phyloP scores from a whole-genome alignment of 2,888 invertebrate genomes.

The Amblyteles armatorius region DNA sequence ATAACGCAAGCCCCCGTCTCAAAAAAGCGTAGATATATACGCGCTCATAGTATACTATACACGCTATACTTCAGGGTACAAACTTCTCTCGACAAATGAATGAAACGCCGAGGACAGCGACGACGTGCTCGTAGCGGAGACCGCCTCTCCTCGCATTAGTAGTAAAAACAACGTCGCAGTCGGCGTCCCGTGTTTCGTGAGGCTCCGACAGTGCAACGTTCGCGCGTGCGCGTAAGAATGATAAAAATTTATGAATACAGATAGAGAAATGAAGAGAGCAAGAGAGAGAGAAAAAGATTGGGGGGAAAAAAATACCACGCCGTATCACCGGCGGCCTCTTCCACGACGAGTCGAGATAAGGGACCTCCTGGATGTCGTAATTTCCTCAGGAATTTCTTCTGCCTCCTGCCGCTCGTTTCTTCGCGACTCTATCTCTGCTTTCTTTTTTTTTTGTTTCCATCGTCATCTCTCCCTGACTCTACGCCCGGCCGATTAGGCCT shows the following conservation, averaged over 20 bases:
- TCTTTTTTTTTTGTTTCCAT: conserved; percentile 37
- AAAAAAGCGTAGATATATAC: conserved; percentile 16
- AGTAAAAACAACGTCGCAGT: conserved; percentile 59
- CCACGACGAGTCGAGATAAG: conserved; percentile 67
- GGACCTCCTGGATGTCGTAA: conserved; percentile 69
- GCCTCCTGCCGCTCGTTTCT: conserved; percentile 37
- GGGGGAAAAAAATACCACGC: conserved; percentile 37
- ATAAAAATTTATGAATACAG: conserved; percentile 35
- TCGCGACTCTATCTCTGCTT: conserved; percentile 40
- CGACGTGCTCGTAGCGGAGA: conserved; percentile 42
- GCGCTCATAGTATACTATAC: conserved; percentile 39
- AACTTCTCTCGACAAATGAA: conserved; percentile 63
- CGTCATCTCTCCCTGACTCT: conserved; percentile 39
- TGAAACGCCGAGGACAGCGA: conserved; percentile 49
- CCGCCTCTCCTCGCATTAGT: conserved; percentile 26
- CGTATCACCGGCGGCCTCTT: conserved; percentile 62
- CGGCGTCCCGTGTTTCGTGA: conserved; percentile 42
- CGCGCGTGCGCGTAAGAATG: conserved; percentile 22
- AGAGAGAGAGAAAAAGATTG: conserved; percentile 36
- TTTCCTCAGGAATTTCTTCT: conserved; percentile 68
- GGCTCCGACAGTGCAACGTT: not conserved
- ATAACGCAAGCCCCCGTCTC: not conserved
- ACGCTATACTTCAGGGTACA: conserved; percentile 48
- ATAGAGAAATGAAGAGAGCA: conserved; percentile 40
- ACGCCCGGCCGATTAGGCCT: conserved; percentile 72